These are phyloP conservation scores for Brachyopa scutellaris DNA, from an alignment of 2,888 invertebrate genomes.

Conservation along the genomic window DNA sequence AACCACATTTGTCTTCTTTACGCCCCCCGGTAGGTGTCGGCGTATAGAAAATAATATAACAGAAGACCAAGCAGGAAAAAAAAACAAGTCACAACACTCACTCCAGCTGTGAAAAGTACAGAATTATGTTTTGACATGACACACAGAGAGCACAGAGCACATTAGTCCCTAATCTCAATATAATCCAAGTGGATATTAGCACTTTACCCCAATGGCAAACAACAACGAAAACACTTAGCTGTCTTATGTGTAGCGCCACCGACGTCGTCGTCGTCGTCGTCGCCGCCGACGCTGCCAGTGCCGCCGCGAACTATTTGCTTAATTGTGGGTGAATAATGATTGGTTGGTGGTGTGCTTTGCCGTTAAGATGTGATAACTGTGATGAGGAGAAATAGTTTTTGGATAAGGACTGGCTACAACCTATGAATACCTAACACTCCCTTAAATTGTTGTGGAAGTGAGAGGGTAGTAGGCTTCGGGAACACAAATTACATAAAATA, in stretches of 20 bases:
- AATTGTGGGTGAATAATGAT: slow-evolving; percentile 63
- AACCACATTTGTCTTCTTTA: slow-evolving; percentile 51
- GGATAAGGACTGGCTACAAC: too few species aligned
- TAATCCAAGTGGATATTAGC: slow-evolving; percentile 71
- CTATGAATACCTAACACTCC: too few species aligned
- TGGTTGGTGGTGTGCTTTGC: not conserved
- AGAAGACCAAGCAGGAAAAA: slow-evolving; percentile 7
- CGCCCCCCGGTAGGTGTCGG: slow-evolving; percentile 58
- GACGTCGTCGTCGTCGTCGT: too few species aligned
- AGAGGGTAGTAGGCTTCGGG: too few species aligned
- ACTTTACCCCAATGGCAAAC: slow-evolving; percentile 63
- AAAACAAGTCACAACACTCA: slow-evolving; percentile 11
- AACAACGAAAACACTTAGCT: slow-evolving; percentile 54
- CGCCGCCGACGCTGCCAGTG: not conserved
- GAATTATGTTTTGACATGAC: slow-evolving; percentile 71
- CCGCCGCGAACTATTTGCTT: slow-evolving; percentile 62
- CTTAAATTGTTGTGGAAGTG: too few species aligned
- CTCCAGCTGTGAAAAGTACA: slow-evolving; percentile 50
- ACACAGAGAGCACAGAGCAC: slow-evolving; percentile 50
- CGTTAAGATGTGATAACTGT: slow-evolving; percentile 5
- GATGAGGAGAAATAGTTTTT: not conserved
- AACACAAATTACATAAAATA: too few species aligned
- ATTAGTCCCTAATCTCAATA: slow-evolving; percentile 68
- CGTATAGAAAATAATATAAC: slow-evolving; percentile 42
- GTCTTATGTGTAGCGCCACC: slow-evolving; percentile 26